Base-by-base conservation (phyloP, 2,113 vertebrate species). In the Charina bottae region DNA sequence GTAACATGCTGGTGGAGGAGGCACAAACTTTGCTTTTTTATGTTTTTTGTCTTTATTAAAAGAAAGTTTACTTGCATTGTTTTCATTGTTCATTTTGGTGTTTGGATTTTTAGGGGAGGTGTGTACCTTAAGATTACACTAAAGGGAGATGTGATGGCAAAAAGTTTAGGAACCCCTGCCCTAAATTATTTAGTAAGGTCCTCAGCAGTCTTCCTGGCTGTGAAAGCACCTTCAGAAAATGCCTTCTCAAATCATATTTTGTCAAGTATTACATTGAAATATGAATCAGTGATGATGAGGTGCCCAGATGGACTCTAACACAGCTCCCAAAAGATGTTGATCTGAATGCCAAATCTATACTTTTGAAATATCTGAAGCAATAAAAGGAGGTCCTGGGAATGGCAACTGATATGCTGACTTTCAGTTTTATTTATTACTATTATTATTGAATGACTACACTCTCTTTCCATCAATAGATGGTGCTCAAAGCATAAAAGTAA, bases 401-500 rank as follows among this genome's bases (percentile, higher is more conserved):
- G 37, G 11, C 10, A 13, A 21, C 56, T 59, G 33, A 0, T 88
- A 33, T 8, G 37, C 37, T 88, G 24, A 33, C 9, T n/a, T 37
- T 56, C 55, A 58, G 46, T 86, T 53, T 54, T 54, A 53, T 86
- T 54, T 42, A 42, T 42, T 42, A 42, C 3, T 72, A 37, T 68
- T 78, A 37, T 78, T 78, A 21, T 42, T 78, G 19, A 42, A 19
- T 42, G 33, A 78, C 33, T 78, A 78, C 68, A 37, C 33, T 33
- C 68, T 78, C 33, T 78, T 78, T 78, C 33, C 33, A 78, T 78
- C 72, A 78, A 78, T 78, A 78, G 72, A 42, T 78, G 72, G 72
- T 78, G 72, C 72, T 78, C 72, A 42, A 78, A 78, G 72, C 72
- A 78, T 78, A 78, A 78, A 78, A 78, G 72, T 78, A 78, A 78